Evolutionary conservation across 2,888 invertebrate genomes (phyloP).

Genomic region (Spilarctia lutea): DNA sequence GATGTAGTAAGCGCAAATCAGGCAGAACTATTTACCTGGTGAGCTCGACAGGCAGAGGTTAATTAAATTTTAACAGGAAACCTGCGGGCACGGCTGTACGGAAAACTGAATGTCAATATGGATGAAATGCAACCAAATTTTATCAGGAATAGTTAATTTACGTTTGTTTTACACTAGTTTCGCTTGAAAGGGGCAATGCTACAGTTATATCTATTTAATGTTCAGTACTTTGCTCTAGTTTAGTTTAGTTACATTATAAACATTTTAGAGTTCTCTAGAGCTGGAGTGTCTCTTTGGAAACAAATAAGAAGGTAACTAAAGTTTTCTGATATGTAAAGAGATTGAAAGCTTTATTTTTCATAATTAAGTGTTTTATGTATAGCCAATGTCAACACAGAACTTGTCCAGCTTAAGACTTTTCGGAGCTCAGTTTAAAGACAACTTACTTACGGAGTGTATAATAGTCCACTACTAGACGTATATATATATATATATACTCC

Average conservation of each 20-base stretch:
- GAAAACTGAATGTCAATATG: constrained; percentile 29
- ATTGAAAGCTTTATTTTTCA: background rate
- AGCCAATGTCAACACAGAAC: background rate
- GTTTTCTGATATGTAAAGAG: background rate
- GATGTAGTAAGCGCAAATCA: constrained; percentile 53
- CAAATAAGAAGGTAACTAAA: constrained; percentile 3
- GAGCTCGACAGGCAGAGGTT: constrained; percentile 53
- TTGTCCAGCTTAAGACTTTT: background rate
- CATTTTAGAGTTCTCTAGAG: constrained; percentile 3
- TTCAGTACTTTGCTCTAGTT: constrained; percentile 24
- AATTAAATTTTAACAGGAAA: constrained; percentile 73
- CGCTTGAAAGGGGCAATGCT: constrained; percentile 20
- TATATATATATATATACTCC: too few relatives aligned
- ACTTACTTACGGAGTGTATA: background rate
- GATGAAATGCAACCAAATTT: constrained; percentile 37
- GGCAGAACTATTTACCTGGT: constrained; percentile 50
- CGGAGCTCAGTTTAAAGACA: background rate
- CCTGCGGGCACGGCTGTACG: constrained; percentile 36
- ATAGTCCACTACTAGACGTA: background rate
- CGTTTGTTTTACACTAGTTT: constrained; percentile 20
- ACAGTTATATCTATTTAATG: constrained; percentile 38
- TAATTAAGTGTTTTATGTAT: background rate
- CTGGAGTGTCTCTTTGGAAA: background rate
- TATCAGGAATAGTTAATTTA: constrained; percentile 13
- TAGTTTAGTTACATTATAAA: constrained; percentile 14